Evolutionary conservation across 1,140 invertebrate species (phyloP), one percentile per base, ranked within the genome.

Genomic region (Drosophila lini): DNA sequence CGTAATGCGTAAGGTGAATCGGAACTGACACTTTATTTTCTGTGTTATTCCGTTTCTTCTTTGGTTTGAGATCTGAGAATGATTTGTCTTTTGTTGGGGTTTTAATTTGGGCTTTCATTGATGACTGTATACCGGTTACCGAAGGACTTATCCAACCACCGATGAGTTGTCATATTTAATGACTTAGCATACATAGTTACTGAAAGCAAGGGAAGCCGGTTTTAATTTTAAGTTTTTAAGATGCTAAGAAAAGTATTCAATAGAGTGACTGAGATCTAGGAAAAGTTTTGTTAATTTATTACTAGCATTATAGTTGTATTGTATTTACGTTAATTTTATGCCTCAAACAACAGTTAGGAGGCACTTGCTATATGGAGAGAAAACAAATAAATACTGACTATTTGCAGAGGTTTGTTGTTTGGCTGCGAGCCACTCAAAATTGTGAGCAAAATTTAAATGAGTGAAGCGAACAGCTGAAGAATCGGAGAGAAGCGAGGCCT

Each of bases 341-440:
- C 42, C 57, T 25, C 19, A 78, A 69, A 63, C 22, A 65, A 80
- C 79, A 68, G 79, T 78, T 81, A 55, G 19, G 13, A 25, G 36
- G 52, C 19, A 81, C 38, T 48, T 63, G 63, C 52, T 56, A 38
- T 61, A 45, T 67, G 34, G 38, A 63, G 36, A 71, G 31, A 73
- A 75, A 69, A 75, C 60, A 83, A 83, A 85, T 70, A 73, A 83
- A 73, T 50, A 76, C 60, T 71, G 47, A 48, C 42, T 79, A 68
- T 83, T 84, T 80, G 76, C 63, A 41, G 42, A 57, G 41, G 52
- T 44, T 47, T 52, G 65, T 61, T 75, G 57, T 64, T 60, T 67
- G 65, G 44, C 65, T 50, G 16, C 44, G 32, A 63, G 58, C 77
- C 38, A 45, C 60, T 69, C 47, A 52, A 63, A 41, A 32, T 38